Percentiles rank a stretch among this genome's conserved stretches.
Evolutionary conservation across 92 coral and sea anemone species (phyloP).

Genomic region (Umimayanthus kanabou): DNA sequence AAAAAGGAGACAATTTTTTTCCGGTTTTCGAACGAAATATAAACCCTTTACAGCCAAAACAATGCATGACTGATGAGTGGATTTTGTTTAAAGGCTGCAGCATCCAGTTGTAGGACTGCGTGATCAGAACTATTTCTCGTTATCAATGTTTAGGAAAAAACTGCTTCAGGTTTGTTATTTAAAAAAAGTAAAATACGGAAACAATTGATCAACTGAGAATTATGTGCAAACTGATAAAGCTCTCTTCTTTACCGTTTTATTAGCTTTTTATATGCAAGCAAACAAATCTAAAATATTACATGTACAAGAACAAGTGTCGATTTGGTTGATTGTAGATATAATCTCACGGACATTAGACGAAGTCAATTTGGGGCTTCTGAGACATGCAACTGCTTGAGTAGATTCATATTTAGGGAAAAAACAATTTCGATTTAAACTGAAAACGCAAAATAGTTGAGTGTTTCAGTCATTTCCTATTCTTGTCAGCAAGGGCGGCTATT

Average conservation of each 20-base stretch:
- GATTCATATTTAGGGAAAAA: neutral
- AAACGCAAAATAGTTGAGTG: neutral
- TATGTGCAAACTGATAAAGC: neutral
- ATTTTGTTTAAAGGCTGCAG: neutral
- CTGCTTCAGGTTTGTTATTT: neutral
- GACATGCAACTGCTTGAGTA: neutral
- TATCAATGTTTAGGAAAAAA: neutral
- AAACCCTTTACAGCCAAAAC: neutral
- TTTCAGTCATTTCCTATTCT: too few relatives aligned
- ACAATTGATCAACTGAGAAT: neutral
- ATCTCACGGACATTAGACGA: neutral
- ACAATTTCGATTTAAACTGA: neutral
- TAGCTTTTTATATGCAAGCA: neutral
- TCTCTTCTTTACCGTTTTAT: neutral
- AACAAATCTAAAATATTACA: neutral
- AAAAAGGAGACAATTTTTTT: conserved; percentile 14
- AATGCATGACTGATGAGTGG: neutral
- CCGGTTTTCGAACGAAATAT: neutral
- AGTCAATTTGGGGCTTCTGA: neutral
- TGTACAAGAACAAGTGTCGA: neutral
- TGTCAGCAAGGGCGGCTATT: too few relatives aligned
- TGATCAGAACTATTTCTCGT: neutral
- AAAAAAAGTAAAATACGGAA: neutral
- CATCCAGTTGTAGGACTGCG: neutral
- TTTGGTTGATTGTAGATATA: neutral